These are phyloP conservation scores for Carcinoscorpius rotundicauda DNA, from an alignment of 1,140 invertebrate species.

Conservation along the genomic window DNA sequence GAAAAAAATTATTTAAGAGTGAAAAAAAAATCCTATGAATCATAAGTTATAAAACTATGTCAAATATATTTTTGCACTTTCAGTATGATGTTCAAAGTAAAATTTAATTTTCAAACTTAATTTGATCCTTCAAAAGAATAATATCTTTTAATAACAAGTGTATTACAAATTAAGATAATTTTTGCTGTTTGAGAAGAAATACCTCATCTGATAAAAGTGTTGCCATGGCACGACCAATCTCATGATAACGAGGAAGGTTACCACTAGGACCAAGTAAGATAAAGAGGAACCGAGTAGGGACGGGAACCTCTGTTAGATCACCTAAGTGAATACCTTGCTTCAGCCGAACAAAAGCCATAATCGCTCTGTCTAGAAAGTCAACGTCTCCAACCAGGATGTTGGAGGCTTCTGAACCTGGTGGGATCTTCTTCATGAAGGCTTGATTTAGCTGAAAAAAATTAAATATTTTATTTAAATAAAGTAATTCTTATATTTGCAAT, in stretches of 20 bases:
- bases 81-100: neutral
- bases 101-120: neutral
- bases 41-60: too few relatives aligned
- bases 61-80: too few relatives aligned
- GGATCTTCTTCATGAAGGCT: slow-evolving; percentile 94
- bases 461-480: slow-evolving; percentile 13
- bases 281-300: slow-evolving; percentile 92
- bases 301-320: slow-evolving; percentile 91
- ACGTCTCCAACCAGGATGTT: slow-evolving; percentile 97
- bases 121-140: too few relatives aligned
- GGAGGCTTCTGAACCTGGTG: slow-evolving; percentile 87
- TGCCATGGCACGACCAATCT: slow-evolving; percentile 96
- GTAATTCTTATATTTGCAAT: too few relatives aligned
- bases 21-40: too few relatives aligned
- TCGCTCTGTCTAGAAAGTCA: slow-evolving; percentile 80
- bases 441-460: slow-evolving; percentile 53
- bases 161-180: too few relatives aligned
- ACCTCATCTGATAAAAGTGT: slow-evolving; percentile 97
- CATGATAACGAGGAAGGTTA: slow-evolving; percentile 74
- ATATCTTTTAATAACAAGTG: too few relatives aligned
- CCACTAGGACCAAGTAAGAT: slow-evolving; percentile 78
- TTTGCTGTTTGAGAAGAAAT: slow-evolving; percentile 3
- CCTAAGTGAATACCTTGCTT: slow-evolving; percentile 79
- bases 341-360: slow-evolving; percentile 86
- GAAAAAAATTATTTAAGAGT: too few relatives aligned